Conservation (phyloP, 2,797 vertebrate genomes). For the Cyprinodon diabolis region DNA sequence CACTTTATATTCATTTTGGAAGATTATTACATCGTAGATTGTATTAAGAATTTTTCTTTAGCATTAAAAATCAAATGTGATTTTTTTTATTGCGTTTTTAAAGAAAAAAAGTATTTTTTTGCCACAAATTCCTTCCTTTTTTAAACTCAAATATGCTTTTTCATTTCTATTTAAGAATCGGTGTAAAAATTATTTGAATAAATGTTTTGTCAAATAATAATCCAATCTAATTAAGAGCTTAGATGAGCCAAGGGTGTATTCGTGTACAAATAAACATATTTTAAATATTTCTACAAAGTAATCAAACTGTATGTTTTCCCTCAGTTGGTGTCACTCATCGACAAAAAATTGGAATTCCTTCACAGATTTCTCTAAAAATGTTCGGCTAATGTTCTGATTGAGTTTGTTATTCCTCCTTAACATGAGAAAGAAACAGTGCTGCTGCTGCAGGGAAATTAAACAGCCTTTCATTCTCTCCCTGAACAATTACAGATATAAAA, state of each 20-base stretch:
- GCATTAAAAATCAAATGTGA: background rate
- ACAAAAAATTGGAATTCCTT: background rate
- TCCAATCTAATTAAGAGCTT: background rate
- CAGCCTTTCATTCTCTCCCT: background rate
- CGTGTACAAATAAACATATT: background rate
- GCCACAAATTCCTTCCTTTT: background rate
- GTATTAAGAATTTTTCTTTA: background rate
- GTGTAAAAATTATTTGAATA: background rate
- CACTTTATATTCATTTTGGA: background rate
- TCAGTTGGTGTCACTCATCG: background rate
- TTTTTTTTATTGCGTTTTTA: background rate
- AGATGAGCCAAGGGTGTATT: background rate
- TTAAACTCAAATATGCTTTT: background rate
- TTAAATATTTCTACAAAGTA: background rate
- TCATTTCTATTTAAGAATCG: background rate
- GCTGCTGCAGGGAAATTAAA: slow-evolving; percentile 2
- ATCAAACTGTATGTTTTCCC: background rate
- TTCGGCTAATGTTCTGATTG: background rate
- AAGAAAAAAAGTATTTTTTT: background rate
- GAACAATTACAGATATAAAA: background rate
- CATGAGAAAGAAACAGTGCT: background rate
- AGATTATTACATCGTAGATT: background rate
- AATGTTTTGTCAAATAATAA: background rate
- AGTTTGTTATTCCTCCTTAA: background rate
- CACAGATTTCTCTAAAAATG: background rate